A percentile compares a stretch with the other conserved stretches of the same genome.
These are phyloP conservation scores for Myiagra hebetior DNA, from an alignment of 2,113 vertebrate genomes.

Conservation along the genomic window DNA sequence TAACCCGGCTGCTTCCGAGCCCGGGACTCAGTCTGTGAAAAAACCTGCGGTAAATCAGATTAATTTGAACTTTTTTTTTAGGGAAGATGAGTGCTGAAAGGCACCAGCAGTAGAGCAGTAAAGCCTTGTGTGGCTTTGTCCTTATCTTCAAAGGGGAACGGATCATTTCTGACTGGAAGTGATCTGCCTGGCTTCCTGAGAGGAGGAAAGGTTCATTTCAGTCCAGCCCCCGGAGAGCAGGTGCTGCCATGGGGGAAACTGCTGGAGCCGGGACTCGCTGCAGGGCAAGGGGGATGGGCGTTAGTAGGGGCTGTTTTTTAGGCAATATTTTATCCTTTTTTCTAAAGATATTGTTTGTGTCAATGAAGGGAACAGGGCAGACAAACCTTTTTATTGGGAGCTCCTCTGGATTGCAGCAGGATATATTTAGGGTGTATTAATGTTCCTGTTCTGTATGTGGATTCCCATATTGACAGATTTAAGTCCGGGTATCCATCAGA, in stretches of 20 bases:
- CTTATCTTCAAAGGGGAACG: neutral
- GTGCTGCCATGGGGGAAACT: neutral
- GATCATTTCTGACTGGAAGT: neutral
- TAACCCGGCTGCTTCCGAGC: neutral
- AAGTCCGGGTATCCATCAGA: neutral
- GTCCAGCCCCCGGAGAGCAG: neutral
- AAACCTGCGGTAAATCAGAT: neutral
- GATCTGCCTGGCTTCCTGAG: neutral
- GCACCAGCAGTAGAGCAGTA: neutral
- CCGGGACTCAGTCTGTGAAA: neutral
- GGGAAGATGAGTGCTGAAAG: neutral
- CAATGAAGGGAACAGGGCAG: neutral
- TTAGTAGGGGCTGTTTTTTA: neutral
- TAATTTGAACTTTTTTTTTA: neutral
- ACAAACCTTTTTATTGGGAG: neutral
- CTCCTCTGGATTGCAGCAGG: neutral
- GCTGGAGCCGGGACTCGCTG: neutral
- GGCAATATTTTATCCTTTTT: neutral
- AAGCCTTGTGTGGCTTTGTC: neutral
- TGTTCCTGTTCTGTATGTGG: neutral
- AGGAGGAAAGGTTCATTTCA: neutral
- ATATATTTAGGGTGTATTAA: neutral
- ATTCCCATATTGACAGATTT: neutral
- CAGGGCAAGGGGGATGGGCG: fast-evolving
- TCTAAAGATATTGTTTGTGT: neutral